Percentiles rank a stretch among this genome's conserved stretches.
Conservation (phyloP, 1,140 invertebrate species). For the Cydia splendana region DNA sequence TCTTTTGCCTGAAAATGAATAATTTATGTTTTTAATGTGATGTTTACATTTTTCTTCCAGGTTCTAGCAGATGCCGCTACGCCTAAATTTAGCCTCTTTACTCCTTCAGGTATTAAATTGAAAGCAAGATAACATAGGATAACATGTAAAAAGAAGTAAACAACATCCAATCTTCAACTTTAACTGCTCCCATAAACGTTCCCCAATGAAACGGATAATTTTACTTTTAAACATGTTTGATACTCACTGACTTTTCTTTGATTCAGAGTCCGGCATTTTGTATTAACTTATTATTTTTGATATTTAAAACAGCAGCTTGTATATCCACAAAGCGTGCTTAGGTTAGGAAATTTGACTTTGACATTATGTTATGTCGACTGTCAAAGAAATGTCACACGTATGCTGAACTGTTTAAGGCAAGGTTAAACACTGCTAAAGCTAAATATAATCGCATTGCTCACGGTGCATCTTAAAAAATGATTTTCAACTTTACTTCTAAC, state of each 20-base stretch:
- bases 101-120: no score
- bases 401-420: neutral
- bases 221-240: neutral
- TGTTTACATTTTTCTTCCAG: neutral
- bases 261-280: conserved; percentile 47
- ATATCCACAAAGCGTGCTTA: neutral
- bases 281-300: neutral
- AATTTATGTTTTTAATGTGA: neutral
- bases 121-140: no score
- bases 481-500: no score
- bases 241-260: conserved; percentile 47
- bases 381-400: neutral
- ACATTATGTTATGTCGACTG: neutral
- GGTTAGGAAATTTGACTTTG: neutral
- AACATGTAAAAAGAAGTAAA: no score
- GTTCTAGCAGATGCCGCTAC: no score
- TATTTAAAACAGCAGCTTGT: neutral
- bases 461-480: no score
- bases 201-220: no score
- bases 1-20: conserved; percentile 48
- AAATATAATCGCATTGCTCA: no score
- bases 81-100: no score
- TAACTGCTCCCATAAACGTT: no score
- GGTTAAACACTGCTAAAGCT: neutral
- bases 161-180: no score